Evolutionary conservation across 2,797 vertebrate species (phyloP).

Genomic region (Arvicola amphibius): DNA sequence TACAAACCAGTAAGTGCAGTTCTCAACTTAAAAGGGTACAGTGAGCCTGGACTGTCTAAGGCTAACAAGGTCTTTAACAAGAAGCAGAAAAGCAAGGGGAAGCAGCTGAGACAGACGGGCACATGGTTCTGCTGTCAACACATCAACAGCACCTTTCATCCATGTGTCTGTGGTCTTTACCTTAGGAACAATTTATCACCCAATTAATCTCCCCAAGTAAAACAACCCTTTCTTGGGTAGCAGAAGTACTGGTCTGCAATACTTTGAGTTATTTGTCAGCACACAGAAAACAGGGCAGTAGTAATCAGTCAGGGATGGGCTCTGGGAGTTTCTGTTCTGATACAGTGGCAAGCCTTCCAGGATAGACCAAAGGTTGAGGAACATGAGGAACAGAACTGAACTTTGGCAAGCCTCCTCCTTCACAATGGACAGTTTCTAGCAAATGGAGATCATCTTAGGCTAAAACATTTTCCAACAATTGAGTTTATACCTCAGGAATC

Average conservation of each 20-base stretch:
- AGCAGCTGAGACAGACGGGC: not conserved
- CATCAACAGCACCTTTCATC: not conserved
- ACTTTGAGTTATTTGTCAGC: not conserved
- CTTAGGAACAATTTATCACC: not conserved
- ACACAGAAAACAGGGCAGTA: not conserved
- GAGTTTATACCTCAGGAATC: not conserved
- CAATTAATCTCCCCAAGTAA: not conserved
- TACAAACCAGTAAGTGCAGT: not conserved
- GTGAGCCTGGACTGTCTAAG: not conserved
- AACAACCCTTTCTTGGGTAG: not conserved
- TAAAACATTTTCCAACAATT: not conserved
- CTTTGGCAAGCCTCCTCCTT: not conserved
- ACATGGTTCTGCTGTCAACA: conserved; percentile 20
- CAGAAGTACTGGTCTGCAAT: not conserved
- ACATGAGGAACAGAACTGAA: not conserved
- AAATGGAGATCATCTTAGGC: not conserved
- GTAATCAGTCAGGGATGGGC: not conserved
- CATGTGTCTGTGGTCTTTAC: not conserved
- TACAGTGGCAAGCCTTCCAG: not conserved
- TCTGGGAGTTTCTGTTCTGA: not conserved
- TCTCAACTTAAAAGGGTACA: not conserved
- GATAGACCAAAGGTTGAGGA: not conserved
- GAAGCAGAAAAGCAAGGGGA: not conserved
- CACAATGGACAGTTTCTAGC: not conserved
- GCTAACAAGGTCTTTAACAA: not conserved